A percentile compares a stretch with the other conserved stretches of the same genome.
Evolutionary conservation across 1,140 invertebrate species (phyloP).

Genomic region (Oreohelix idahoensis): DNA sequence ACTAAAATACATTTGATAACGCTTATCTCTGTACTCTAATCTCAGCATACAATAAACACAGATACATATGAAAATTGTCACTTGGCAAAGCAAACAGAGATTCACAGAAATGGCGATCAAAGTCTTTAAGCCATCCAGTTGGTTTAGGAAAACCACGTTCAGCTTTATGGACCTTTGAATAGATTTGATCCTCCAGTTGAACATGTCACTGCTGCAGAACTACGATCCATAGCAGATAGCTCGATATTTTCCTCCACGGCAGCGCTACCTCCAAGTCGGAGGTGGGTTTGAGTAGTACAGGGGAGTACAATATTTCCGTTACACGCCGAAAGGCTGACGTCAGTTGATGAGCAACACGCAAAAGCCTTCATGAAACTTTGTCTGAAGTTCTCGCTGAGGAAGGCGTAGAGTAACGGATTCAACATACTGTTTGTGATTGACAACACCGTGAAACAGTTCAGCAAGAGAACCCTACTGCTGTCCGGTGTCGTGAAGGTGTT

Average conservation of each 20-base stretch:
- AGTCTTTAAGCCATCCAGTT: constrained; percentile 27
- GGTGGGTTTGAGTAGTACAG: constrained; percentile 48
- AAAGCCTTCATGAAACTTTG: constrained; percentile 84
- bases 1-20: no score
- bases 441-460: constrained; percentile 66
- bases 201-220: not conserved
- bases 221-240: constrained; percentile 43
- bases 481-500: not conserved
- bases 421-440: constrained; percentile 78
- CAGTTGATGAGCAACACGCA: constrained; percentile 68
- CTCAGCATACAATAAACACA: no score
- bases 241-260: constrained; percentile 45
- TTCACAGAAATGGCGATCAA: no score
- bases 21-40: no score
- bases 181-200: not conserved
- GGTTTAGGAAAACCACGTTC: constrained; percentile 36
- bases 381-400: constrained; percentile 85
- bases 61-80: no score
- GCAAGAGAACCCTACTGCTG: constrained; percentile 52
- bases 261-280: constrained; percentile 12
- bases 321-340: constrained; percentile 75
- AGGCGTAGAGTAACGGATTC: constrained; percentile 86
- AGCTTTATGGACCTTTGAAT: not conserved
- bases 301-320: constrained; percentile 93
- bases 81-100: no score